Conservation (phyloP, 2,888 invertebrate genomes). For the Allophyes oxyacanthae region DNA sequence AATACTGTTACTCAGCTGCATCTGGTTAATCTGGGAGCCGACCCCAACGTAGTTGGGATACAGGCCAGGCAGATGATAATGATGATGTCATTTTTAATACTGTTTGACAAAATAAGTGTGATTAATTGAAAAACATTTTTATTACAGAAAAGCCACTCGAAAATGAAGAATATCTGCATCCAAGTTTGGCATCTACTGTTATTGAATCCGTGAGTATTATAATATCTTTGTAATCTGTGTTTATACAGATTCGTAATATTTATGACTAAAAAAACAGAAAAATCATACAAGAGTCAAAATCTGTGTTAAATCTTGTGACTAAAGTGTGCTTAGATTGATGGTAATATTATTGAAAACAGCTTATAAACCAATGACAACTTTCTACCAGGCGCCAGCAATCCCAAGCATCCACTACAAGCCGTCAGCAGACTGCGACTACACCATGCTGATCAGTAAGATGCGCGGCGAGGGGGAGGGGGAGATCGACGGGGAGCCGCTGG, state of each 20-base stretch:
- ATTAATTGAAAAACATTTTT: conserved; percentile 12
- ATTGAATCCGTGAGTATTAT: conserved; percentile 91
- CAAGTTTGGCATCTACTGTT: conserved; percentile 91
- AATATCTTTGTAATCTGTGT: not conserved
- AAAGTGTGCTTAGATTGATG: no score
- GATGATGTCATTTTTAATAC: no score
- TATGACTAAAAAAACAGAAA: no score
- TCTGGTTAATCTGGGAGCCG: no score
- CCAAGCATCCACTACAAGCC: conserved; percentile 93
- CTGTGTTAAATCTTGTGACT: no score
- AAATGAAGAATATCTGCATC: conserved; percentile 94
- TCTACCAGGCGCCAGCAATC: conserved; percentile 87
- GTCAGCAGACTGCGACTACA: conserved; percentile 96
- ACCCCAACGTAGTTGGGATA: no score
- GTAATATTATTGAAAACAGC: no score
- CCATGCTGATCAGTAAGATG: conserved; percentile 95
- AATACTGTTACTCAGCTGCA: no score
- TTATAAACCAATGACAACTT: not conserved
- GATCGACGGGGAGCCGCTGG: conserved; percentile 67
- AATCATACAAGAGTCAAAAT: no score
- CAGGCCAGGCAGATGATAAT: no score
- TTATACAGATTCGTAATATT: not conserved
- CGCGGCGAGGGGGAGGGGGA: conserved; percentile 88
- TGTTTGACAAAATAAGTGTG: no score
- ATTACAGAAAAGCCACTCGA: conserved; percentile 87